phyloP scores from a whole-genome alignment of 2,113 vertebrate species.

The Phalacrocorax carbo region DNA sequence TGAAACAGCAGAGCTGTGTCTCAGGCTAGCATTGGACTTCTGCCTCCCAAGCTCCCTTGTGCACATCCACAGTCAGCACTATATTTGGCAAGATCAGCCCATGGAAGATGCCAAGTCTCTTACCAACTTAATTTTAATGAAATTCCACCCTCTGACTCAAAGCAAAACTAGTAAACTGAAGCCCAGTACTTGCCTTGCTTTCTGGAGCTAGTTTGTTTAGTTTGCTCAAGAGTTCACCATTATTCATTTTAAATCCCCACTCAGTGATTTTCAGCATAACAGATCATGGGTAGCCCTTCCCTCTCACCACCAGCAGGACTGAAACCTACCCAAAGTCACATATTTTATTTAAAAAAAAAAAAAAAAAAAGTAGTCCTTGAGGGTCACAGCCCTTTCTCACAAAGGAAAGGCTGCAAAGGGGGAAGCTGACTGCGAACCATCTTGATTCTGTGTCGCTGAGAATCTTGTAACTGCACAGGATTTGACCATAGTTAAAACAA shows the following conservation, averaged over 20 bases:
- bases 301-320: not conserved
- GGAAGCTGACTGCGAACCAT: not conserved
- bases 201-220: not conserved
- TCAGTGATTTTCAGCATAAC: not conserved
- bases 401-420: not conserved
- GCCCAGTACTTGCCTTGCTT: not conserved
- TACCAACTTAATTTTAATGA: not conserved
- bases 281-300: not conserved
- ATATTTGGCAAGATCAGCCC: too few relatives aligned
- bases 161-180: not conserved
- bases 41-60: not conserved
- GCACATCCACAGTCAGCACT: not conserved
- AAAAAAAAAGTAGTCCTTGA: not conserved
- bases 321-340: not conserved
- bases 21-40: not conserved
- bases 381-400: not conserved
- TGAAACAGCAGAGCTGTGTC: not conserved
- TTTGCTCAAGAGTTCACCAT: not conserved
- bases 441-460: not conserved
- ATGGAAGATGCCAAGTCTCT: not conserved
- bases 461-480: not conserved
- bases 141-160: not conserved
- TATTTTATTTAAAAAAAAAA: too few relatives aligned
- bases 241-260: not conserved
- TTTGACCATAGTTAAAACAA: not conserved